phyloP scores from a whole-genome alignment of 1,140 invertebrate species.

The Tetraneura akinire region DNA sequence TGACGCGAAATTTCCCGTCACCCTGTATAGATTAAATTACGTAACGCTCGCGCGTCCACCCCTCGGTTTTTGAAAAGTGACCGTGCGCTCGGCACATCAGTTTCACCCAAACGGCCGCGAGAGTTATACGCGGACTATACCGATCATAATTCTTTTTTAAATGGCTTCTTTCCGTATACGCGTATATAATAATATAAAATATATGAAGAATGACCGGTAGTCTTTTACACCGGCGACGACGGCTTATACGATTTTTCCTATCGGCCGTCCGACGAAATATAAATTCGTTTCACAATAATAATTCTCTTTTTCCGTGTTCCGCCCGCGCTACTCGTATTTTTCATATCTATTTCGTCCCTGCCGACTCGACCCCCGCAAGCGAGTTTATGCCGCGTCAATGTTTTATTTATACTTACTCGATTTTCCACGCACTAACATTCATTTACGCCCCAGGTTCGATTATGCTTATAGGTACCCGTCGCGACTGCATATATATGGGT shows the following conservation, averaged over 20 bases:
- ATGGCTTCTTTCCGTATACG: conserved; percentile 46
- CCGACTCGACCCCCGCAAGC: no score
- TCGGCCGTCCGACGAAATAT: background rate
- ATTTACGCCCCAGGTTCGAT: conserved; percentile 20
- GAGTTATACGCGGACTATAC: conserved; percentile 48
- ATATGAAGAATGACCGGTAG: conserved; percentile 37
- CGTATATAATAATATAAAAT: no score
- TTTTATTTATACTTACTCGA: conserved; percentile 50
- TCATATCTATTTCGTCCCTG: background rate
- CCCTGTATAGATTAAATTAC: no score
- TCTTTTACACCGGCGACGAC: conserved; percentile 20
- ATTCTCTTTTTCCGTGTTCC: background rate
- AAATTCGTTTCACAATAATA: conserved; percentile 23
- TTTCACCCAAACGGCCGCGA: conserved; percentile 45
- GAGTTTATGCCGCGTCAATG: conserved; percentile 36
- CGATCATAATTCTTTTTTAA: conserved; percentile 50
- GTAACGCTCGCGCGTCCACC: background rate
- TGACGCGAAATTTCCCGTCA: no score
- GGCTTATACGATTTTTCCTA: background rate
- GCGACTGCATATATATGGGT: no score
- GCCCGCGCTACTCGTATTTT: background rate
- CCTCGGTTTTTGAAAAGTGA: conserved; percentile 45
- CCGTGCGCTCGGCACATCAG: conserved; percentile 39
- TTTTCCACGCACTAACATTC: conserved; percentile 36
- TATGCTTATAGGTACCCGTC: no score